Evolutionary conservation across 2,113 vertebrate species (phyloP), one percentile per base, ranked within the genome.

Genomic region (Urocynchramus pylzowi): DNA sequence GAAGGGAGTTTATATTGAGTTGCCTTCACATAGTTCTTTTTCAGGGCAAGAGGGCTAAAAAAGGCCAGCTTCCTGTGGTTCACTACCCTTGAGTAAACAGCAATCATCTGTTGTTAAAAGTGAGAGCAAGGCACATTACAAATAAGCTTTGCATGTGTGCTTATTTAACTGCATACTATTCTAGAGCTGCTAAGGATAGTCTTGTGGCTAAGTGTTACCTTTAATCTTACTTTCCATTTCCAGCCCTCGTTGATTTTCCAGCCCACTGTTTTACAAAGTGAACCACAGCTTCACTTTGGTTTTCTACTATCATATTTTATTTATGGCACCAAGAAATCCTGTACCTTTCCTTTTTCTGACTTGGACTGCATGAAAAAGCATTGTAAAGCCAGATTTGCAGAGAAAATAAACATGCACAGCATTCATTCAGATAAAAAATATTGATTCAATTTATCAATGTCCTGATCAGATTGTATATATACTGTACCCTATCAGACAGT

Each of bases 181-280:
- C 97, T 94, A 92, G 97, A 97, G 39, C 91, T 91, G 94, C 95
- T 97, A 96, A 84, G 73, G 70, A 96, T 94, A 95, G 70, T 50
- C 53, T 80, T 86, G 84, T 75, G 95, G 75, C 59, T 93, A 90
- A 97, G 68, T 45, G 69, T 80, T 52, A 50, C 97, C 97, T 97
- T 92, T 97, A 97, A 98, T 97, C 91, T 96, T 92, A 83, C 89
- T 96, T 97, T 91, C 97, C 95, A 98, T 97, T 98, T 97, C 96
- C 87, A 97, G 95, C 44, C 76, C 28, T 45, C 93, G 95, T 74
- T 97, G 92, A 93, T 97, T 98, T 97, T 96, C 91, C 95, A 97
- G 92, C 87, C 94, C 95, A 85, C 94, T 95, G 82, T 90, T 86
- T 79, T 60, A 39, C 57, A n/a, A n/a, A n/a, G n/a, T n/a, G n/a